These are phyloP conservation scores for Morelia viridis DNA, from an alignment of 2,797 vertebrate species.

Conservation along the genomic window DNA sequence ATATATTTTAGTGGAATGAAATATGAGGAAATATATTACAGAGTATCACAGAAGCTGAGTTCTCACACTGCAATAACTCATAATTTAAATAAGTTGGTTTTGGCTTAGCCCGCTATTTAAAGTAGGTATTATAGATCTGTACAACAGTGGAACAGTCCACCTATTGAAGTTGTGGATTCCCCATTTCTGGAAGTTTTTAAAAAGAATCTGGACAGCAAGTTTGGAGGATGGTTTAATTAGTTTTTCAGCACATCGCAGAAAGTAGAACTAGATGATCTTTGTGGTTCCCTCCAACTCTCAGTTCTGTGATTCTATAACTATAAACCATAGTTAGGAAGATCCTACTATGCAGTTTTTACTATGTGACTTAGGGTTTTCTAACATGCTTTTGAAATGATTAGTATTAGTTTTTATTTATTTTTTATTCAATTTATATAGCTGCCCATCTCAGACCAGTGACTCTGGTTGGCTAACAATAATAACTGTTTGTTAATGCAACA, in stretches of 20 bases:
- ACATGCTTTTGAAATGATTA: neutral
- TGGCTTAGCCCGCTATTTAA: neutral
- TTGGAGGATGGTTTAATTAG: neutral
- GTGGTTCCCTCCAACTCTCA: neutral
- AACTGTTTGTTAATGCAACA: neutral
- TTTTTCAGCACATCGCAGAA: neutral
- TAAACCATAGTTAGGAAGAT: neutral
- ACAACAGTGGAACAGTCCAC: neutral
- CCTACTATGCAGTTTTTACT: neutral
- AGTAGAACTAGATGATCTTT: neutral
- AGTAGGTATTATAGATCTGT: neutral
- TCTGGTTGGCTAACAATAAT: too few species aligned
- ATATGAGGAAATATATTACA: neutral
- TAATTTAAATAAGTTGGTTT: neutral
- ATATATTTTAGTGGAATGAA: neutral
- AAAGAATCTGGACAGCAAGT: neutral
- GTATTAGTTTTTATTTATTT: neutral
- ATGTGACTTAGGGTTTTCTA: neutral
- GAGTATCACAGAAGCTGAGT: neutral
- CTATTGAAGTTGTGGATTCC: neutral
- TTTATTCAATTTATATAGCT: too few species aligned
- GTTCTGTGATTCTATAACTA: neutral
- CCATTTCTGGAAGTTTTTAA: neutral
- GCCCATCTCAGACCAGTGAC: too few species aligned
- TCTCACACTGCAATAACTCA: neutral